Evolutionary conservation across 35 echinoderm and acorn worm genomes (phyloP).

Genomic region (Patiria miniata): DNA sequence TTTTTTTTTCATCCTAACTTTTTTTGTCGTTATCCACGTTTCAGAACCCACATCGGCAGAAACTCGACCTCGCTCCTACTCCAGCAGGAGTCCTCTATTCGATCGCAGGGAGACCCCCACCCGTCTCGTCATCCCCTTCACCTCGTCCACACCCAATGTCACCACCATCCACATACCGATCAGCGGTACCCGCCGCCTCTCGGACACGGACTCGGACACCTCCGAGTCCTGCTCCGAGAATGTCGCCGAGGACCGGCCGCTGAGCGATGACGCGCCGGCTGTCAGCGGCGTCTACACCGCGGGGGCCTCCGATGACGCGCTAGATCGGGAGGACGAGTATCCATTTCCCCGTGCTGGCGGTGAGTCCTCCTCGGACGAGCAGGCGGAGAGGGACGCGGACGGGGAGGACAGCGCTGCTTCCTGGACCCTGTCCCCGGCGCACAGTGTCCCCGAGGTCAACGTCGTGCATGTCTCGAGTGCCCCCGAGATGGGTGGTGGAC

Average conservation of each 20-base stretch:
- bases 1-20: too few relatives aligned
- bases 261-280: neutral
- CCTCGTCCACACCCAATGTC: neutral
- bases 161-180: slow-evolving; percentile 11
- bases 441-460: neutral
- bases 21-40: neutral
- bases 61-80: neutral
- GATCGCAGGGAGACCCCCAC: neutral
- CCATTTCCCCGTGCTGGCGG: too few relatives aligned
- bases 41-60: neutral
- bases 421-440: too few relatives aligned
- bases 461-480: neutral
- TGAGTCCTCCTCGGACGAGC: neutral
- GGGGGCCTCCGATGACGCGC: neutral
- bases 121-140: neutral
- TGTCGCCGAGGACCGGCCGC: neutral
- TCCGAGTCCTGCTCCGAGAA: neutral
- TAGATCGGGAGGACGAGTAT: neutral
- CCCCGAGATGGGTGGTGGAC: neutral
- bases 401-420: neutral
- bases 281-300: neutral
- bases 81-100: neutral
- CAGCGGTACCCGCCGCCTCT: neutral
- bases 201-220: neutral
- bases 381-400: neutral